phyloP scores from a whole-genome alignment of 2,888 invertebrate species.

The Epirrita christyi region DNA sequence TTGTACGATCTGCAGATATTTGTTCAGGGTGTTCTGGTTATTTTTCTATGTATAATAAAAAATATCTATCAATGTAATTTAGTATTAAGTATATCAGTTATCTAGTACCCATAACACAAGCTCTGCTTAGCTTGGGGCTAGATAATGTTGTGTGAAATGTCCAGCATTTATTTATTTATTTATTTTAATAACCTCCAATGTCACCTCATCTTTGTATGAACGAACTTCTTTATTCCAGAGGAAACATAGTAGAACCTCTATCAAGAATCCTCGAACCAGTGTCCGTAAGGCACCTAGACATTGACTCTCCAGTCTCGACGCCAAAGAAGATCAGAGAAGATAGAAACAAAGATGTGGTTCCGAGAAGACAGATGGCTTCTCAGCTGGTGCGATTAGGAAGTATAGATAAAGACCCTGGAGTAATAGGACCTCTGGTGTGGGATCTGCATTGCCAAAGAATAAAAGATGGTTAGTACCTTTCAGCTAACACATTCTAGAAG shows the following conservation, averaged over 20 bases:
- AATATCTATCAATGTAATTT: too few relatives aligned
- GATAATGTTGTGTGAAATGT: too few relatives aligned
- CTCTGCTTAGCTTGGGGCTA: too few relatives aligned
- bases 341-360: slow-evolving; percentile 58
- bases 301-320: slow-evolving; percentile 69
- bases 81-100: too few relatives aligned
- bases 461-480: slow-evolving; percentile 72
- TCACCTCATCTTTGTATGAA: neutral
- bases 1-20: too few relatives aligned
- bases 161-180: too few relatives aligned
- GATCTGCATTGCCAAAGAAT: slow-evolving; percentile 90
- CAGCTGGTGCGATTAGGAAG: slow-evolving; percentile 88
- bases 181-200: too few relatives aligned
- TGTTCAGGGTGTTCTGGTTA: too few relatives aligned
- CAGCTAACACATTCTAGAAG: too few relatives aligned
- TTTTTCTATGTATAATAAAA: too few relatives aligned
- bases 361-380: slow-evolving; percentile 74
- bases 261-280: slow-evolving; percentile 92
- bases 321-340: slow-evolving; percentile 49
- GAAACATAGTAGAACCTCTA: slow-evolving; percentile 90
- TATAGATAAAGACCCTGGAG: slow-evolving; percentile 91
- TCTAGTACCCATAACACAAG: too few relatives aligned
- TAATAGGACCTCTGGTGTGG: slow-evolving; percentile 94
- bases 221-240: slow-evolving; percentile 66
- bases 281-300: slow-evolving; percentile 89